Evolutionary conservation across 1,140 invertebrate species (phyloP), one percentile per base, ranked within the genome.

Genomic region (Drosophila littoralis): DNA sequence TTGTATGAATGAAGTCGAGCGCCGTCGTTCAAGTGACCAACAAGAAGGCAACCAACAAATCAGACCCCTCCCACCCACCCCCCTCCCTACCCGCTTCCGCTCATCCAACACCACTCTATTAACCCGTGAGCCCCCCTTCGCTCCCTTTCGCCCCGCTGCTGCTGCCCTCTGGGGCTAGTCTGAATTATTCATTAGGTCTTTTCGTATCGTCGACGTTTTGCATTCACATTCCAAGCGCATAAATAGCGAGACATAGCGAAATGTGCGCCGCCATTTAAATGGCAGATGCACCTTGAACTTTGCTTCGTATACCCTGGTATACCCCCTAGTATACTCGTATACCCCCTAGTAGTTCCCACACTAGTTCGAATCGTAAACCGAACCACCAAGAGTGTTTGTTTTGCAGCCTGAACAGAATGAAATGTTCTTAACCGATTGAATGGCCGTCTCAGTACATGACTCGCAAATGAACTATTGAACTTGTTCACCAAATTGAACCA

Each of bases 151-250:
- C 1, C 1, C 10, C 2, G 1, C 12, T 15, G 9, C 7, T 10
- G 6, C 46, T 32, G 2, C 46, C 46, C 52, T 22, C 1, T 28
- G 5, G 12, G 33, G 52, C 55, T 55, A 45, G 72, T 43, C 71
- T 86, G 83, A 88, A 86, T 88, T 88, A 88, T 86, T 86, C 79
- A 86, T 86, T 79, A 74, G 67, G 58, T 58, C 63, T 59, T 45
- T 51, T 67, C 66, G 38, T 61, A 66, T 67, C 55, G 46, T 35
- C 54, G 68, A 74, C 61, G 77, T 67, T 71, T 70, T 74, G 52
- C 69, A 58, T 81, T 81, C 74, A 74, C 77, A 77, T 59, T 54
- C 45, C 46, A 38, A 15, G 38, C 17, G n/a, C 45, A 43, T 17
- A 59, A 50, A 42, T 50, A 51, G 28, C 28, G 38, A 28, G n/a